Base-by-base conservation (phyloP, 2,797 vertebrate species). In the Ispidina picta region DNA sequence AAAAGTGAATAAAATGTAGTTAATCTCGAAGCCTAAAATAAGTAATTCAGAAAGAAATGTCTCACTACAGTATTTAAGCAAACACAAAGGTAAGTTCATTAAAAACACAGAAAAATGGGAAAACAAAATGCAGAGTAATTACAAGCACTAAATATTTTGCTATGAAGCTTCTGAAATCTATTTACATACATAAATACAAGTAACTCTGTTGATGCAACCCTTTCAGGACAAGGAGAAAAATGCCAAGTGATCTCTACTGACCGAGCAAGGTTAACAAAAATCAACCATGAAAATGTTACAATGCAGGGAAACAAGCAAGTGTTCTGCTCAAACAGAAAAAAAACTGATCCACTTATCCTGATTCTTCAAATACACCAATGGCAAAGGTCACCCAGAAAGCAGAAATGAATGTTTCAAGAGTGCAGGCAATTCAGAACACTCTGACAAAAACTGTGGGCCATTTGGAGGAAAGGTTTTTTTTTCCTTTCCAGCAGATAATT, bases 121-220 rank as follows among this genome's bases (percentile, higher is more conserved):
- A 86, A 96, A 92, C 96, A 97, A 93, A 96, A 93, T 8, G 95
- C 93, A 2, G 95, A 95, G 94, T 97, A 97, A 97, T 97, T 97
- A 97, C 95, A 98, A 96, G 96, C 97, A 95, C 96, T 97, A 97
- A 97, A 97, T 97, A 97, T 96, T 97, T 96, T 96, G 97, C 97
- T 96, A 94, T 93, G 94, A 97, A 97, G 97, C 96, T 91, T 88
- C 85, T 91, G 92, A 97, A 97, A 96, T 96, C 97, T 98, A 98
- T 98, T 98, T 98, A 98, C 97, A 98, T 89, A 97, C 96, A 98
- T 98, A 98, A 98, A 98, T 98, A 98, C 98, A 98, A 97, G 95
- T 93, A 95, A 97, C 71, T 96, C 94, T 93, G 88, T 96, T 94
- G 97, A 97, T 96, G 93, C 93, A 97, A 97, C 96, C 89, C 96